A percentile compares a stretch with the other conserved stretches of the same genome.
These are phyloP conservation scores for Paracanthobrama guichenoti DNA, from an alignment of 2,113 vertebrate species.

Conservation along the genomic window DNA sequence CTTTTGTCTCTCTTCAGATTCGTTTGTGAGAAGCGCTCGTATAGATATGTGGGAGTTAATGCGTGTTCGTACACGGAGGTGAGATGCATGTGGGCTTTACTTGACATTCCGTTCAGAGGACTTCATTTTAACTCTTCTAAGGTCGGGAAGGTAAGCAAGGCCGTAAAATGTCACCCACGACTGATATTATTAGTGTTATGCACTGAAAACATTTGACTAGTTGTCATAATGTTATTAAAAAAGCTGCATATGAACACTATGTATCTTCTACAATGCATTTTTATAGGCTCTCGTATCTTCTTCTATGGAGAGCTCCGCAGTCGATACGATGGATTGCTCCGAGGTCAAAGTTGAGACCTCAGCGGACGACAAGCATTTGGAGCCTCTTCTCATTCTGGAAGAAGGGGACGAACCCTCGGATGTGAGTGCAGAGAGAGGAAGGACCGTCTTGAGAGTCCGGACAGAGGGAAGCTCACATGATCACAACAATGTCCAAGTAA, in stretches of 20 bases:
- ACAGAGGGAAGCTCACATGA: slow-evolving; percentile 13
- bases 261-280: background rate
- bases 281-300: slow-evolving; percentile 50
- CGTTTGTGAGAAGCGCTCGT: slow-evolving; percentile 31
- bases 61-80: slow-evolving; percentile 55
- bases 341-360: slow-evolving; percentile 61
- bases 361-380: slow-evolving; percentile 58
- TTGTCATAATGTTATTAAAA: too few species aligned
- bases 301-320: slow-evolving; percentile 47
- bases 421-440: slow-evolving; percentile 27
- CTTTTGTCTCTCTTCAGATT: slow-evolving; percentile 16
- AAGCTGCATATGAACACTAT: too few species aligned
- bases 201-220: background rate
- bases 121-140: slow-evolving; percentile 30
- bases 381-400: slow-evolving; percentile 67
- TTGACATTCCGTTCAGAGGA: slow-evolving; percentile 22
- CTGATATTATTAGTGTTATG: background rate
- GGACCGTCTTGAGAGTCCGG: slow-evolving; percentile 16
- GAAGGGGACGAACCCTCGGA: slow-evolving; percentile 62
- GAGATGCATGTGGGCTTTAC: slow-evolving; percentile 55
- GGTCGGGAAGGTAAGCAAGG: slow-evolving; percentile 51
- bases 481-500: background rate
- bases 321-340: slow-evolving; percentile 44
- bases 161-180: background rate
- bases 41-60: slow-evolving; percentile 59